Evolutionary conservation across 2,888 invertebrate genomes (phyloP), one percentile per base, ranked within the genome.

Genomic region (Ephialtes manifestator): DNA sequence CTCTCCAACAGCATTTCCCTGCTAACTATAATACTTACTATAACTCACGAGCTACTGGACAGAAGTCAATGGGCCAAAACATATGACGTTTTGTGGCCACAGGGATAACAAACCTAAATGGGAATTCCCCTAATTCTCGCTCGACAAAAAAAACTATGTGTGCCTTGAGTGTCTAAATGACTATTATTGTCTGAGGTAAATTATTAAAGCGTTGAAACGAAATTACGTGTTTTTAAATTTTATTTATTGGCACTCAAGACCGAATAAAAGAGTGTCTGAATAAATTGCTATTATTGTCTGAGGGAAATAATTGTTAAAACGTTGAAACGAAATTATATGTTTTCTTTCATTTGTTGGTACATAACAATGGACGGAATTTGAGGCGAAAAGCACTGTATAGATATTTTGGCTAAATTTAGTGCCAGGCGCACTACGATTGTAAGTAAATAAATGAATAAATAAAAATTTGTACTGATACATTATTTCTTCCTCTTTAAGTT

Each of bases 1-100:
- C 81, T 11, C 58, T 58, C 58, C 35, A 71, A 28, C 43, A 51
- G 70, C 35, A n/a, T 55, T 18, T 35, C 10, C n/a, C n/a, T 7
- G 48, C 39, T 63, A 53, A 51, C 77, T 31, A 51, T 35, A 48
- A 58, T 63, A 72, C 20, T 51, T 63, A 72, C 20, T 39, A 53
- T 74, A 48, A 74, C n/a, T n/a, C 43, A 51, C 58, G 7, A n/a
- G n/a, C 67, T n/a, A 51, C 35, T 58, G 67, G 48, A 74, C 60
- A 43, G 55, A 78, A 81, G 79, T 85, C 79, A 80, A 83, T 80
- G 79, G 77, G 60, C 84, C 84, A 53, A 78, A 80, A 60, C 70
- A 58, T 28, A 24, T 24, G 55, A 55, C 55, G 24, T 2, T 48
- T 72, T 48, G 3, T 48, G 65, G 60, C 53, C 63, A 20, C 53